phyloP scores from a whole-genome alignment of 2,888 invertebrate genomes.

The Galeopsomyia nigrocyanea region DNA sequence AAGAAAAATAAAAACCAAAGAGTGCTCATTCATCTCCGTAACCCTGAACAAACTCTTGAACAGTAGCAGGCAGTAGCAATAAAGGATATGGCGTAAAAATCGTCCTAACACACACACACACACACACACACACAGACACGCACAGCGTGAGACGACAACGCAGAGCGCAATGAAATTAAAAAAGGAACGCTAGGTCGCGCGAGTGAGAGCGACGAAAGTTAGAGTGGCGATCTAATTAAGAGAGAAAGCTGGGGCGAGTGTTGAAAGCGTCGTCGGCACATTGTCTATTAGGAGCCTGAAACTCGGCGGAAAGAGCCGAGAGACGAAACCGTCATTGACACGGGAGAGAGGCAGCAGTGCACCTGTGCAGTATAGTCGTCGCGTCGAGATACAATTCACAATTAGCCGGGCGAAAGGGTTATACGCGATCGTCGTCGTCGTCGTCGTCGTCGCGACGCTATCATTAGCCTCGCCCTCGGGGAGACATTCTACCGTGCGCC shows the following conservation, averaged over 20 bases:
- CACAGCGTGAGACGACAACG: too few relatives aligned
- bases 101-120: too few relatives aligned
- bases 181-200: neutral
- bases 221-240: neutral
- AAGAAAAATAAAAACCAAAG: constrained; percentile 5
- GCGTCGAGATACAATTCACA: constrained; percentile 46
- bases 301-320: neutral
- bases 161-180: neutral
- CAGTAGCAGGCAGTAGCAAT: too few relatives aligned
- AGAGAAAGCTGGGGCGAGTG: constrained; percentile 8
- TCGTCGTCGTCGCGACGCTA: constrained; percentile 13
- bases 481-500: constrained; percentile 24
- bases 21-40: neutral
- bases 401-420: constrained; percentile 38
- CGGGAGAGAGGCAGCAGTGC: constrained; percentile 10
- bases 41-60: too few relatives aligned
- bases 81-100: too few relatives aligned
- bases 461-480: constrained; percentile 34
- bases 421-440: constrained; percentile 8
- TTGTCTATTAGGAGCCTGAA: neutral
- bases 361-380: constrained; percentile 3
- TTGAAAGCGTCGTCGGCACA: too few relatives aligned
- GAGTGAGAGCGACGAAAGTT: neutral
- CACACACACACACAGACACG: too few relatives aligned
- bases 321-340: neutral